Base-by-base conservation (phyloP, 2,888 invertebrate species). In the Spicauda simplicius region DNA sequence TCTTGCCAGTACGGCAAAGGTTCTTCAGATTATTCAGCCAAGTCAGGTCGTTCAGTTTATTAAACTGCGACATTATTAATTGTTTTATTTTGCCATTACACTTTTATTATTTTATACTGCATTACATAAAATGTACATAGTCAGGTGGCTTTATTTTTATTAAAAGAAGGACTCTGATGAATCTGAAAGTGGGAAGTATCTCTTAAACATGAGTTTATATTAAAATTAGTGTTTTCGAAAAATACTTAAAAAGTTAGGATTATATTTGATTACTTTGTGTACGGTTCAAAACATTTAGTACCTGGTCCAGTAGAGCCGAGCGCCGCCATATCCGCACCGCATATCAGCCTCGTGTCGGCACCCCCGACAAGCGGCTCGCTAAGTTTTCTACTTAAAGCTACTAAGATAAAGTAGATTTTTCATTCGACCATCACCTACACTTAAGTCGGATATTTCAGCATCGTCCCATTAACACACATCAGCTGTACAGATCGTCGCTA, bases 371-470 rank as follows among this genome's bases (percentile, higher is more conserved):
- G 33, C 30, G 60, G 74, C 77, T 78, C 76, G 72, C 77, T 76
- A 77, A 76, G 72, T 77, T 80, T 78, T 82, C 75, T 78, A 80
- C 75, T 66, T 76, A 74, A 77, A 65, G 72, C 75, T 73, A 73
- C 63, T 76, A 78, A 73, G 72, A 76, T 78, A 75, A 75, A 69
- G 74, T 81, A 82, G 77, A 70, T 73, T 77, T 76, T 79, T 81
- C 69, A 79, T 83, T 78, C 77, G 54, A 72, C 73, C 73, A 72
- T 77, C 75, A 64, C 69, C 70, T 76, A 74, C 69, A 62, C 64
- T 33, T 79, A 77, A 73, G 75, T 70, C 64, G 67, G 52, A 50
- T 50, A 25, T 33, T 16, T 37, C 25, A 30, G 10, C 59, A 59
- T 59, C 48, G 58, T 55, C 30, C n/a, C 50, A 48, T 58, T 70